Percentiles rank a stretch among this genome's conserved stretches.
Conservation (phyloP, 2,113 vertebrate species). For the Gallinago jamesoni region DNA sequence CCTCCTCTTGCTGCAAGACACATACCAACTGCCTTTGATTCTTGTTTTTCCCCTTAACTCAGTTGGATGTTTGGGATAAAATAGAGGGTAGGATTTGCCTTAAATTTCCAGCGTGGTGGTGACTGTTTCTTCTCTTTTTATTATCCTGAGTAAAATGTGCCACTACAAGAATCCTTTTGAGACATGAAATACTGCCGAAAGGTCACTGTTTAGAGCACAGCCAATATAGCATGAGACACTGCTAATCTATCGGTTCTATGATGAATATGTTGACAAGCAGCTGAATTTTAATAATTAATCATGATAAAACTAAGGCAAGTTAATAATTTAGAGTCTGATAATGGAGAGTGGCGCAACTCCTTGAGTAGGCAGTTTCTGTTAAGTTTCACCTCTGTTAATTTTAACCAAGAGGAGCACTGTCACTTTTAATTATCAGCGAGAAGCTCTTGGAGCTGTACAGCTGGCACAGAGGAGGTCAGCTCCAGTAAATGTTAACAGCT, state of each 20-base stretch:
- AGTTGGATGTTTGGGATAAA: neutral
- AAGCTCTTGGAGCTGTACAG: neutral
- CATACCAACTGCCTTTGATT: neutral
- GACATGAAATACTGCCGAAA: slow-evolving; percentile 56
- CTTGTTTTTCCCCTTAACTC: neutral
- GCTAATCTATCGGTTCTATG: slow-evolving; percentile 49
- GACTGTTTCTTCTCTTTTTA: slow-evolving; percentile 23
- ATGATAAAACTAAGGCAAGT: slow-evolving; percentile 66
- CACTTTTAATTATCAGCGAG: slow-evolving; percentile 25
- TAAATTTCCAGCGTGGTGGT: neutral
- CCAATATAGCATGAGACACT: slow-evolving; percentile 13
- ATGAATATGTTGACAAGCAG: slow-evolving; percentile 65
- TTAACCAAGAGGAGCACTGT: slow-evolving; percentile 49
- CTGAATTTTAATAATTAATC: slow-evolving; percentile 76
- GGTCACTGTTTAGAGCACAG: slow-evolving; percentile 59
- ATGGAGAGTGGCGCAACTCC: slow-evolving; percentile 45
- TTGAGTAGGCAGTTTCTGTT: slow-evolving; percentile 50
- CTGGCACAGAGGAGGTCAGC: slow-evolving; percentile 1
- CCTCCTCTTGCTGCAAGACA: neutral
- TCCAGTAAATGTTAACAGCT: neutral
- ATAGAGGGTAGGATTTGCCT: neutral
- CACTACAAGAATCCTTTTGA: slow-evolving; percentile 40
- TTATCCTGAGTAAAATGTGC: slow-evolving; percentile 20
- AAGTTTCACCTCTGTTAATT: slow-evolving; percentile 62
- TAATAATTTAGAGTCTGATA: slow-evolving; percentile 63